Base-by-base conservation (phyloP, 2,113 vertebrate genomes). In the Malaclemys terrapin region DNA sequence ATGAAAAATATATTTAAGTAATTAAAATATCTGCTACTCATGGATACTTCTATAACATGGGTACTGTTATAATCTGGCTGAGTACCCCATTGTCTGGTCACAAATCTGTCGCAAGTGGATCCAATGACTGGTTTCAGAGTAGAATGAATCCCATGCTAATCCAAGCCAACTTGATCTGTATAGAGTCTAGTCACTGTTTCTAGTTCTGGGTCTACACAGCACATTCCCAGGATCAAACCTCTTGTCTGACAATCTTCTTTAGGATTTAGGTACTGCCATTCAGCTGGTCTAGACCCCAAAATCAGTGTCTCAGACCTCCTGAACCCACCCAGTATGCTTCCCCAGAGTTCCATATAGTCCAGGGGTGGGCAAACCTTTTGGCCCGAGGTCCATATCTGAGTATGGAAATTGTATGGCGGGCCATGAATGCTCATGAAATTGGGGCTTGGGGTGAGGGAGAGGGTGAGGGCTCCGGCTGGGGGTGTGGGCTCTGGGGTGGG, bases 171-270 rank as follows among this genome's bases (percentile, higher is more conserved):
- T 89, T 54, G 38, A 78, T 79, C 38, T 47, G 19, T 53, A 22
- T n/a, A 76, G 2, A 1, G 1, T 84, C 25, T 78, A 31, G 72
- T 72, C 86, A 76, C 45, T 65, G 20, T n/a, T 78, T 47, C 45
- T 78, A 78, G 76, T 52, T 65, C 14, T 86, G 72, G 20, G 85
- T 1, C 0, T 52, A 42, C 52, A 25, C 0, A 0, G 10, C 42
- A 27, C 50, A 50, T 7, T 50, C 84, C n/a, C 52, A 59, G 22
- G 53, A 1, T 78, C 47, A 50, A 20, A 17, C 1, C 2, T 35
- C 45, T 50, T n/a, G 6, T n/a, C 24, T 69, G 22, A 14, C 50
- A 35, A 52, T 1, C 24, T 82, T 84, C 38, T 69, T 80, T 84
- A 62, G 56, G 35, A 24, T 45, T 2, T 9, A 35, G 2, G 53